Evolutionary conservation across 1,140 invertebrate species (phyloP).

Genomic region (Euborellia annulipes): DNA sequence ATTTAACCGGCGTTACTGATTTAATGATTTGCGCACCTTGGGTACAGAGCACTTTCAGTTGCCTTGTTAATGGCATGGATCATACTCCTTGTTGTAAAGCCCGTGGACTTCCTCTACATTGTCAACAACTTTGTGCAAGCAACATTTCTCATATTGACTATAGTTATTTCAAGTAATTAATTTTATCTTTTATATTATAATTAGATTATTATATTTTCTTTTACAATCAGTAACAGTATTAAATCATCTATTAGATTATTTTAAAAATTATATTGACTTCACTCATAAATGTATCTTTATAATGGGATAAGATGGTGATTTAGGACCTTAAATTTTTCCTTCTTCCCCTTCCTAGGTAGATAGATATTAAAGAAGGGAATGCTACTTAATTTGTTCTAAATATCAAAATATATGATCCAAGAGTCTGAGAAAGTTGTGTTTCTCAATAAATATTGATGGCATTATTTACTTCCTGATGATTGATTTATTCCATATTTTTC

Average conservation of each 20-base stretch:
- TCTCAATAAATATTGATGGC: too few relatives aligned
- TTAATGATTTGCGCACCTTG: conserved; percentile 75
- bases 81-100: conserved; percentile 63
- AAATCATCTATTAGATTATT: neutral
- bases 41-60: conserved; percentile 60
- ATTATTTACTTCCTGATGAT: too few relatives aligned
- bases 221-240: neutral
- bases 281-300: neutral
- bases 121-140: conserved; percentile 57
- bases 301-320: neutral
- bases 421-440: too few relatives aligned
- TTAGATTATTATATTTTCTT: conserved; percentile 3
- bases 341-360: too few relatives aligned
- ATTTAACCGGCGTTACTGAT: conserved; percentile 44
- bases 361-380: too few relatives aligned
- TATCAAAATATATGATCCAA: too few relatives aligned
- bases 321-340: too few relatives aligned
- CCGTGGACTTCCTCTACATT: conserved; percentile 51
- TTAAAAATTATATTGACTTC: conserved; percentile 1
- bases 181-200: too few relatives aligned
- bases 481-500: too few relatives aligned
- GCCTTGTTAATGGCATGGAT: conserved; percentile 61
- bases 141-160: conserved; percentile 62
- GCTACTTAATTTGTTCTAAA: too few relatives aligned
- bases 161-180: conserved; percentile 57